phyloP scores from a whole-genome alignment of 2,888 invertebrate species.

The Steromphala cineraria region DNA sequence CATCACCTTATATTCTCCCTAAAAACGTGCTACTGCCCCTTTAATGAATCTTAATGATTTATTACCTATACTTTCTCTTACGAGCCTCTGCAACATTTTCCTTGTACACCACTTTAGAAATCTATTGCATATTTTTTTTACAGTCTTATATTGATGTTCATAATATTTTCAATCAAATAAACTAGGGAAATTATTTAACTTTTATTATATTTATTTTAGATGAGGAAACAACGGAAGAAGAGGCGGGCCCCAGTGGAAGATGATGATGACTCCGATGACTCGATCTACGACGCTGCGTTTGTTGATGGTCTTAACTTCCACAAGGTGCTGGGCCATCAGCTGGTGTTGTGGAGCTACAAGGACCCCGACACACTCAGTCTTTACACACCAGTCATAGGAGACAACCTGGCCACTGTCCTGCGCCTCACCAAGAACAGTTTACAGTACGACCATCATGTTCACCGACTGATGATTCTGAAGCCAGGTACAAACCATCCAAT shows the following conservation, averaged over 20 bases:
- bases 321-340: constrained; percentile 47
- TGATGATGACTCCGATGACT: background rate
- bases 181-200: background rate
- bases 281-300: background rate
- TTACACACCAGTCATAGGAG: constrained; percentile 54
- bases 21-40: too few species aligned
- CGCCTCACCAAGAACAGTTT: constrained; percentile 55
- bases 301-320: constrained; percentile 44
- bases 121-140: too few species aligned
- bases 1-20: too few species aligned
- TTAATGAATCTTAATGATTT: too few species aligned
- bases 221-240: background rate
- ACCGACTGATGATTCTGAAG: constrained; percentile 56
- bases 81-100: too few species aligned
- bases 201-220: background rate
- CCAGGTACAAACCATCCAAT: constrained; percentile 54
- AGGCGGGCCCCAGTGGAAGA: background rate
- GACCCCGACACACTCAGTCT: constrained; percentile 55
- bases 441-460: constrained; percentile 40
- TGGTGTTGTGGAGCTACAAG: constrained; percentile 60
- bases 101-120: too few species aligned
- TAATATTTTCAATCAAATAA: background rate
- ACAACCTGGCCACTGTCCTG: constrained; percentile 49
- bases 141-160: too few species aligned
- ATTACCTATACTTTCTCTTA: too few species aligned